Conservation (phyloP, 2,888 invertebrate species). For the Andrena chrysosceles region DNA sequence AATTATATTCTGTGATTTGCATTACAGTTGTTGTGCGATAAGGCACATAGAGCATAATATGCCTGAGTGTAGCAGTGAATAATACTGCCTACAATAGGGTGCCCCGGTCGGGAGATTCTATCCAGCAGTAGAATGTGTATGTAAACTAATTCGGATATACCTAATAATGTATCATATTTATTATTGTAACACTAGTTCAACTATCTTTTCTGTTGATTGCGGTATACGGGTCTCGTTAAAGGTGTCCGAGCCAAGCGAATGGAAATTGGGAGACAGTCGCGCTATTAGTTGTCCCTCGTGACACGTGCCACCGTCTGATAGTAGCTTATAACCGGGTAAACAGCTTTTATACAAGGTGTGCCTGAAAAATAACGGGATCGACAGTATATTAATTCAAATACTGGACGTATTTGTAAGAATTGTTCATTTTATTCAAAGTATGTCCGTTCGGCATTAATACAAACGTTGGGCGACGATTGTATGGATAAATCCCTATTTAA, state of each 20-base stretch:
- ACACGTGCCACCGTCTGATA: neutral
- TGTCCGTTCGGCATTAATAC: no score
- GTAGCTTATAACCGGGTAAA: no score
- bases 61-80: slow-evolving; percentile 83
- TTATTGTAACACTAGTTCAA: slow-evolving; percentile 72
- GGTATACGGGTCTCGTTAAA: slow-evolving; percentile 73
- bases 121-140: slow-evolving; percentile 84
- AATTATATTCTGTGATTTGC: slow-evolving; percentile 84
- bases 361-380: no score
- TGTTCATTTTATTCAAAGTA: no score
- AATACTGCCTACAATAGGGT: slow-evolving; percentile 83
- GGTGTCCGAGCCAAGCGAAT: slow-evolving; percentile 65
- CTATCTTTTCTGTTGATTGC: slow-evolving; percentile 69
- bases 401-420: no score
- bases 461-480: no score
- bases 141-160: slow-evolving; percentile 84
- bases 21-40: slow-evolving; percentile 84
- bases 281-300: neutral
- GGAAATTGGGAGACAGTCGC: slow-evolving; percentile 57
- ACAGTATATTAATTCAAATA: no score
- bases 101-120: slow-evolving; percentile 83
- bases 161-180: slow-evolving; percentile 81
- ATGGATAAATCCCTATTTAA: no score
- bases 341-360: no score
- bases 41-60: slow-evolving; percentile 82